These are phyloP conservation scores for Pegoplata infirma DNA, from an alignment of 2,888 invertebrate genomes.

Conservation along the genomic window DNA sequence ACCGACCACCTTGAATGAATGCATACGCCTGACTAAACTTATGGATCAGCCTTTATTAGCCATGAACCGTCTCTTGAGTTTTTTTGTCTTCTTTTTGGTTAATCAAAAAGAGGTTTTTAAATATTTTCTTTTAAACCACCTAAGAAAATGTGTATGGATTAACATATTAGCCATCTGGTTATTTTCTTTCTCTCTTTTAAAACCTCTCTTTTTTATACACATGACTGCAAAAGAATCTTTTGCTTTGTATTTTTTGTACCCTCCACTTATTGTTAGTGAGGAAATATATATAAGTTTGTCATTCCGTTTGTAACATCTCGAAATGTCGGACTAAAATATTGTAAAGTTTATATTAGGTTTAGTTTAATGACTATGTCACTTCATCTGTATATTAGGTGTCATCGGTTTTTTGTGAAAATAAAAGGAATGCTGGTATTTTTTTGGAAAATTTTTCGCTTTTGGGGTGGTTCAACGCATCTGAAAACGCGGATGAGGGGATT, in stretches of 20 bases:
- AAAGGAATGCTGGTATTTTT: too few relatives aligned
- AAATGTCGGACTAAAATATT: too few relatives aligned
- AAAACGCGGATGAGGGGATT: too few relatives aligned
- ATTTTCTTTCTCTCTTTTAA: background rate
- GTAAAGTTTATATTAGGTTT: background rate
- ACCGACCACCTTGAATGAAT: conserved; percentile 57
- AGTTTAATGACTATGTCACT: too few relatives aligned
- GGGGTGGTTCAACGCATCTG: too few relatives aligned
- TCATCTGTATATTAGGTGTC: too few relatives aligned
- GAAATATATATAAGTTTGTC: too few relatives aligned
- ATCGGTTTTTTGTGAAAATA: too few relatives aligned
- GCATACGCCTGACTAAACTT: conserved; percentile 56
- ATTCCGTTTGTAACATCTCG: too few relatives aligned
- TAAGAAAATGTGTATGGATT: conserved; percentile 13
- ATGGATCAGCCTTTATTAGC: conserved; percentile 50
- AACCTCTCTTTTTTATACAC: background rate
- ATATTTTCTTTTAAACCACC: conserved; percentile 35
- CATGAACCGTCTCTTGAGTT: conserved; percentile 46
- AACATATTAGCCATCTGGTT: background rate
- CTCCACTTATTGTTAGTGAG: too few relatives aligned
- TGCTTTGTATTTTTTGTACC: background rate
- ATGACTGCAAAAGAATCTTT: background rate
- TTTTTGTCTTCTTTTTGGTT: conserved; percentile 1
- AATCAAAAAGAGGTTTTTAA: conserved; percentile 12
- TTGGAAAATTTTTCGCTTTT: too few relatives aligned